Conservation (phyloP, 2,113 vertebrate genomes). For the Apteryx mantelli region DNA sequence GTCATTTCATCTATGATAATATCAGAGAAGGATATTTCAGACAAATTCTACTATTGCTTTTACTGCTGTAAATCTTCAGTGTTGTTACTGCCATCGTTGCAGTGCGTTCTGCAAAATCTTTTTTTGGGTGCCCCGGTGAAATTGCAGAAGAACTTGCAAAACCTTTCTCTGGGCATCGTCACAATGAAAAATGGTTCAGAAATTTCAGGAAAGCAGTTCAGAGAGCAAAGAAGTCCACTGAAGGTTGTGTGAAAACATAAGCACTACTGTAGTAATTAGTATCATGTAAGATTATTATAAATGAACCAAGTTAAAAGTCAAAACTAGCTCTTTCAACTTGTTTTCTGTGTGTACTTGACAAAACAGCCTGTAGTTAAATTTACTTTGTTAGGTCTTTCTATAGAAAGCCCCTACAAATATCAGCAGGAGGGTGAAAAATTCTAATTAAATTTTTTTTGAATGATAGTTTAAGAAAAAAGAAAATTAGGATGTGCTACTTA, state of each 20-base stretch:
- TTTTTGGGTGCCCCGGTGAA: not conserved
- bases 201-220: constrained; percentile 7
- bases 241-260: not conserved
- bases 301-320: not conserved
- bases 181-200: not conserved
- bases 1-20: not conserved
- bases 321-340: not conserved
- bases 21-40: not conserved
- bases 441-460: not conserved
- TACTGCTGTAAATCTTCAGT: not conserved
- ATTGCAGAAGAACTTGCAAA: not conserved
- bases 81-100: not conserved
- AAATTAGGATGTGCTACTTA: not conserved
- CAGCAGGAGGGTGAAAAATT: not conserved
- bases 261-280: not conserved
- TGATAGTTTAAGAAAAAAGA: not conserved
- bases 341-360: not conserved
- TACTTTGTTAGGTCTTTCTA: not conserved
- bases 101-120: not conserved
- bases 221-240: not conserved
- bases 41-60: not conserved
- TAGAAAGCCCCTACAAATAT: not conserved
- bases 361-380: not conserved
- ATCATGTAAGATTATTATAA: not conserved
- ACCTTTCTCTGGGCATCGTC: not conserved